These are phyloP conservation scores for Drosophila willistoni DNA, from an alignment of 1,140 invertebrate genomes.

Conservation along the genomic window DNA sequence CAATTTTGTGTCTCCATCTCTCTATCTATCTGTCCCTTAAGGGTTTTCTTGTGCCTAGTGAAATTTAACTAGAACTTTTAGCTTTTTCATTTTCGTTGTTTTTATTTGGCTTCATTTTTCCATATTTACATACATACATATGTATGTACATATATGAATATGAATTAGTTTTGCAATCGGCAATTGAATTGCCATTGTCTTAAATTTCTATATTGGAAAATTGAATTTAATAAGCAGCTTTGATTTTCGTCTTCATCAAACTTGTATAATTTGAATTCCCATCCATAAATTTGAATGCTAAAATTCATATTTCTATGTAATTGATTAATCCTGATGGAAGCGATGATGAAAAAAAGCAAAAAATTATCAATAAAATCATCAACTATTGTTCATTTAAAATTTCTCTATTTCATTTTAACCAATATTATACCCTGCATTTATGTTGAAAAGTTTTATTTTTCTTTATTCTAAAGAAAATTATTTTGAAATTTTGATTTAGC, in stretches of 20 bases:
- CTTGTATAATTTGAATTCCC: neutral
- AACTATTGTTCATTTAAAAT: constrained; percentile 5
- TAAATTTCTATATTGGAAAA: no score
- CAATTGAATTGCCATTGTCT: no score
- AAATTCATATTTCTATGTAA: neutral
- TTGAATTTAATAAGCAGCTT: no score
- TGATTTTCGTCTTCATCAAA: no score
- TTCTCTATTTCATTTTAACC: neutral
- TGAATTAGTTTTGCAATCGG: no score
- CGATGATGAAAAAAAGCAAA: no score
- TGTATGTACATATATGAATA: neutral
- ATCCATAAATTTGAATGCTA: neutral
- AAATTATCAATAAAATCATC: neutral
- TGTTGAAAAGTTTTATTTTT: no score
- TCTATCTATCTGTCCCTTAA: constrained; percentile 3
- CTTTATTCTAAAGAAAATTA: no score
- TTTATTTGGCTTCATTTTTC: neutral
- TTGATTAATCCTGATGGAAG: constrained; percentile 1
- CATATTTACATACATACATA: neutral
- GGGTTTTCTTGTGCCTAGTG: constrained; percentile 16
- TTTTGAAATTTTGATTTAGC: no score
- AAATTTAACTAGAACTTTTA: neutral
- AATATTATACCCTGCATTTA: neutral
- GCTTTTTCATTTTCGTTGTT: neutral
- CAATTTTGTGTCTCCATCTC: constrained; percentile 28